phyloP scores from a whole-genome alignment of 2,797 vertebrate genomes.

The Molossus alvarezi region DNA sequence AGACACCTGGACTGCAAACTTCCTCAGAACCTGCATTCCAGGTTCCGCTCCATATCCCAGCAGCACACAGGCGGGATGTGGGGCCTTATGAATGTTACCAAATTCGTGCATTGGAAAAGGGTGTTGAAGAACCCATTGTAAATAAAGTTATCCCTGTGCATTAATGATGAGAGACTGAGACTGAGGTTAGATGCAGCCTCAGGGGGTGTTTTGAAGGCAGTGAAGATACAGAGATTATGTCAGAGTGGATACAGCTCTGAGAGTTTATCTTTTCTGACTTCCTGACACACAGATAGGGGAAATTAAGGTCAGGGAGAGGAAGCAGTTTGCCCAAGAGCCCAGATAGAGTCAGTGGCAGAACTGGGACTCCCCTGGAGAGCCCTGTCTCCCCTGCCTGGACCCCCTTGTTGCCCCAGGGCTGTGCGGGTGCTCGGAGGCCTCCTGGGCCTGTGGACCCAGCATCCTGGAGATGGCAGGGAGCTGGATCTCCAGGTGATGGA shows the following conservation, averaged over 20 bases:
- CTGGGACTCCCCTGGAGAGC: not conserved
- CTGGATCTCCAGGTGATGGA: not conserved
- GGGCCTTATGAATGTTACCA: not conserved
- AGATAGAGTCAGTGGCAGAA: not conserved
- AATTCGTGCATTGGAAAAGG: not conserved
- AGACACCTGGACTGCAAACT: not conserved
- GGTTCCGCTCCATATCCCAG: not conserved
- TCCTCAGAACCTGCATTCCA: not conserved
- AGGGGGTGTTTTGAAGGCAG: not conserved
- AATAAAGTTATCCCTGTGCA: not conserved
- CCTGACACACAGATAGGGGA: not conserved
- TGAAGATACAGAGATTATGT: not conserved
- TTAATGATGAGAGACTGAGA: not conserved
- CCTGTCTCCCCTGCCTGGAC: not conserved
- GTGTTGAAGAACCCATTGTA: not conserved
- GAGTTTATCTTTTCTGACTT: not conserved
- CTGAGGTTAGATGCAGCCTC: not conserved
- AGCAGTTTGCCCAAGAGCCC: not conserved
- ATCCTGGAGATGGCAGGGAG: not conserved
- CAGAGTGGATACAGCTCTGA: not conserved
- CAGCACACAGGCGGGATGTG: not conserved
- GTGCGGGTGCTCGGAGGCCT: not conserved
- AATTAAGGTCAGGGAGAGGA: not conserved
- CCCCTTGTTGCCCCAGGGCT: not conserved
- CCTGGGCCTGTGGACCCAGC: no score